Base-by-base conservation (phyloP, 2,888 invertebrate genomes). In the Crepidodera aurea region DNA sequence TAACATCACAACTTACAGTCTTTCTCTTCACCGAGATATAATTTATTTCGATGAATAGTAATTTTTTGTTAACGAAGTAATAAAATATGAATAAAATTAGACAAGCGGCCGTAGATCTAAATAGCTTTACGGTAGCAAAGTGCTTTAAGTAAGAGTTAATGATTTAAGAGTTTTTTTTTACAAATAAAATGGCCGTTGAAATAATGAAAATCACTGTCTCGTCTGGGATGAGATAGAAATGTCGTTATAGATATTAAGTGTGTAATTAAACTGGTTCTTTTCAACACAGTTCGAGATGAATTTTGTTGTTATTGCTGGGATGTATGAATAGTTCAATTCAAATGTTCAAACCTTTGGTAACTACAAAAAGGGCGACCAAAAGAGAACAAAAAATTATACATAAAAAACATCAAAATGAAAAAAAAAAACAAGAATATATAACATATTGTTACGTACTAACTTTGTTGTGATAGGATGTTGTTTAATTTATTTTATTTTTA, bases 51-150 rank as follows among this genome's bases (percentile, higher is more conserved):
- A 48, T 48, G 48, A 48, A 48, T 48, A 48, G 48, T 48, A 48
- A 48, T 48, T 48, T n/a, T 48, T 48, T 48, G 29, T 48, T 48
- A 48, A 48, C 27, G 27, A 48, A 48, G 48, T 29, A 48, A 48
- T 48, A 48, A 48, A 48, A 27, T 48, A 48, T 25, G 29, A 48
- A 48, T 48, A 48, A 48, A 48, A 48, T 48, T 48, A 48, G 48
- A 48, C 29, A 48, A 27, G 22, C 48, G 29, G 48, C 48, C 2
- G 48, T 12, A 7, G 27, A 48, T 27, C 10, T 27, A 29, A 48
- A 48, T 48, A 27, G 27, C 48, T 48, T 29, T 27, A 48, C 48
- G 29, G 48, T 48, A 48, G 48, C 48, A 48, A 13, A 19, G 48
- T 48, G 48, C 29, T 48, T 48, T 27, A 10, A 48, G 48, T 27